These are phyloP conservation scores for Platysteira castanea DNA, from an alignment of 2,113 vertebrate species.

Conservation along the genomic window DNA sequence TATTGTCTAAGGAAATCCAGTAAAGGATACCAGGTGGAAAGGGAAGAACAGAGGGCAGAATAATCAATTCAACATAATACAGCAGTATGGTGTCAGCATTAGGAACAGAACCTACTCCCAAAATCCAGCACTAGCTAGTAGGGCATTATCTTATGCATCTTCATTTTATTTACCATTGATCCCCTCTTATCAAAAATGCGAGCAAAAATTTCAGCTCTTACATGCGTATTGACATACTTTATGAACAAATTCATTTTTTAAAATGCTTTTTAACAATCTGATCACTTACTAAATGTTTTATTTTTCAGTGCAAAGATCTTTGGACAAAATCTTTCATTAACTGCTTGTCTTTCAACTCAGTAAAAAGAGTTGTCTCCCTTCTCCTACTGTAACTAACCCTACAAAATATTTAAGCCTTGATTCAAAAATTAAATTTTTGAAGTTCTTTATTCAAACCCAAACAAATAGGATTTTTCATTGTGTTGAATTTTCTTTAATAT, in stretches of 20 bases:
- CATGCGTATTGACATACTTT: background rate
- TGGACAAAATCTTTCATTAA: background rate
- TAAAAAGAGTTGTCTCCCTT: background rate
- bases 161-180: background rate
- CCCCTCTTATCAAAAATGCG: background rate
- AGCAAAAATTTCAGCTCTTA: background rate
- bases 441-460: background rate
- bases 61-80: background rate
- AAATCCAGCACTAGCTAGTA: background rate
- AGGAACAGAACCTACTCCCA: background rate
- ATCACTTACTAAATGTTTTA: background rate
- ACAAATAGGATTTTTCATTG: background rate
- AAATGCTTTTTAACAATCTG: background rate
- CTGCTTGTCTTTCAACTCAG: background rate
- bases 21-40: background rate
- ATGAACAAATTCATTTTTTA: background rate
- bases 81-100: background rate
- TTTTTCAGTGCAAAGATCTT: background rate
- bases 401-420: background rate
- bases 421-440: background rate
- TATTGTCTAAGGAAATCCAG: background rate
- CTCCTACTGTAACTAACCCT: background rate
- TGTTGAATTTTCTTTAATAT: background rate
- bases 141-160: background rate
- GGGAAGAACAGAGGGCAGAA: background rate